These are phyloP conservation scores for Rallus crepitans DNA, from an alignment of 2,797 vertebrate genomes.

Conservation along the genomic window DNA sequence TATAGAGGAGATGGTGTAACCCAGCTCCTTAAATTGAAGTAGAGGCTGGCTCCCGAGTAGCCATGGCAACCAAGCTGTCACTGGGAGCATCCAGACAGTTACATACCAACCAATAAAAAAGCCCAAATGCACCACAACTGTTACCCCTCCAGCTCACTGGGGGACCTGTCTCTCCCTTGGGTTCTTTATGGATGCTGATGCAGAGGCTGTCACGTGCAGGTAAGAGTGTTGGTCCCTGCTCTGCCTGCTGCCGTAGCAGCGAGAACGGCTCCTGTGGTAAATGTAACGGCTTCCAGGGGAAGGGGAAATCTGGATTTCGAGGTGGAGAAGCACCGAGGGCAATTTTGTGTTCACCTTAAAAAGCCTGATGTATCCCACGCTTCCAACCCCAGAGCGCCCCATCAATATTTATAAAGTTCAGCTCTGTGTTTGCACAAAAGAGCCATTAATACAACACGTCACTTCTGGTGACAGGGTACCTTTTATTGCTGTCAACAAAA, in stretches of 20 bases:
- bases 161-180: background rate
- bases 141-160: background rate
- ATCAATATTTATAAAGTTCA: constrained; percentile 65
- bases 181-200: background rate
- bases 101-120: background rate
- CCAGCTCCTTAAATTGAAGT: background rate
- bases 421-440: constrained; percentile 38
- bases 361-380: constrained; percentile 15
- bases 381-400: constrained; percentile 3
- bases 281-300: background rate
- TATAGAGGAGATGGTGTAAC: background rate
- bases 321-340: background rate
- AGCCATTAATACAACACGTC: constrained; percentile 64
- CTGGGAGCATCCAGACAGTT: background rate
- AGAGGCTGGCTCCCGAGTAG: background rate
- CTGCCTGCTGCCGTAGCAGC: background rate
- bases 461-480: constrained; percentile 70
- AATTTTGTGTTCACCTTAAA: background rate
- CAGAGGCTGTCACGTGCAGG: background rate
- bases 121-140: background rate
- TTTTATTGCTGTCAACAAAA: constrained; percentile 75
- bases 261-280: background rate
- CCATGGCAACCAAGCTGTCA: background rate
- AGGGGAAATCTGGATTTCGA: background rate
- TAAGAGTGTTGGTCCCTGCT: background rate